These are phyloP conservation scores for Drosophila tropicalis DNA, from an alignment of 1,140 invertebrate genomes.

Conservation along the genomic window DNA sequence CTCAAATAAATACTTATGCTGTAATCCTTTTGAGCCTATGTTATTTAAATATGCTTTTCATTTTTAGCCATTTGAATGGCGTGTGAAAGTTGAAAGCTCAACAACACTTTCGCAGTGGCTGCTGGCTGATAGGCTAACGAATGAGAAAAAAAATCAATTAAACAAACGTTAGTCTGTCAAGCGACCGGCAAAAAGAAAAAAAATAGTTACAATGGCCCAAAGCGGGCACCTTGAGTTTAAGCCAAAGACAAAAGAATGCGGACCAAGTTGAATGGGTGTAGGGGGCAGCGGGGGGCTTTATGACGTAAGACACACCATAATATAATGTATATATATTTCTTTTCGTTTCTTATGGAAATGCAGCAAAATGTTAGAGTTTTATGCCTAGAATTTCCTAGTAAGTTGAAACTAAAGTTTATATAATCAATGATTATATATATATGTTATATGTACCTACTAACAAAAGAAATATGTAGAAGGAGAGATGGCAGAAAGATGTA, in stretches of 20 bases:
- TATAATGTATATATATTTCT: neutral
- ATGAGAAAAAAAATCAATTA: slow-evolving; percentile 2
- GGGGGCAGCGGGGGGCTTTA: neutral
- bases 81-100: slow-evolving; percentile 23
- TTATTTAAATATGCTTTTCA: slow-evolving; percentile 21
- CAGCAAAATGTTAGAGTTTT: neutral
- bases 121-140: neutral
- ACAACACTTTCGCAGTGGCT: slow-evolving; percentile 5
- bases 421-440: slow-evolving; percentile 1
- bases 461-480: neutral
- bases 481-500: neutral
- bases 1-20: slow-evolving; percentile 9
- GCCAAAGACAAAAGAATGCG: slow-evolving; percentile 18
- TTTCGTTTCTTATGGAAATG: neutral
- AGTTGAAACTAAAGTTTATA: neutral
- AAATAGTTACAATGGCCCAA: slow-evolving; percentile 9
- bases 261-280: neutral
- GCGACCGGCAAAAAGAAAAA: neutral
- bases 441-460: neutral
- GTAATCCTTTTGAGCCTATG: slow-evolving; percentile 35
- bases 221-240: slow-evolving; percentile 10
- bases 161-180: neutral
- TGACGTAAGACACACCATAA: neutral
- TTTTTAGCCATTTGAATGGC: slow-evolving; percentile 1
- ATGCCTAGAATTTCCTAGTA: neutral